These are phyloP conservation scores for Caenorhabditis imperialis DNA, from an alignment of 2,888 invertebrate species.

Conservation along the genomic window DNA sequence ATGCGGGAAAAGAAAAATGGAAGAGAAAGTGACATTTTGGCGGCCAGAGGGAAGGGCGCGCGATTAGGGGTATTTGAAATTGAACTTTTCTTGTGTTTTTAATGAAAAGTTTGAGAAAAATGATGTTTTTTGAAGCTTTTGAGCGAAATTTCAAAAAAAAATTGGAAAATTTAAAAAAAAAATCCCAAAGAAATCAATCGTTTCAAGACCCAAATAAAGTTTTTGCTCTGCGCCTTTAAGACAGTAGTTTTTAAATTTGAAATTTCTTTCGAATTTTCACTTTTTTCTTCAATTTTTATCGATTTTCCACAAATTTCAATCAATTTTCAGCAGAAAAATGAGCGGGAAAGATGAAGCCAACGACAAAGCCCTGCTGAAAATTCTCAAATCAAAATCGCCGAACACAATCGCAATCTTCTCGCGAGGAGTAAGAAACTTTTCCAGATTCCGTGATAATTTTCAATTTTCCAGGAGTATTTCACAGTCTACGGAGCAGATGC, in stretches of 20 bases:
- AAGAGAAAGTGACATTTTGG: slow-evolving; percentile 4
- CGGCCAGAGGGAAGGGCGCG: neutral
- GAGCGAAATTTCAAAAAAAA: too few species aligned
- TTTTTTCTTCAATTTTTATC: neutral
- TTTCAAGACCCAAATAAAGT: neutral
- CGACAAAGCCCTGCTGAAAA: slow-evolving; percentile 61
- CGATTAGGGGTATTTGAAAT: neutral
- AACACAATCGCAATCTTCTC: slow-evolving; percentile 70
- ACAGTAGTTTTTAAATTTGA: neutral
- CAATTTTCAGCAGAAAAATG: too few species aligned
- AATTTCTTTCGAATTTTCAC: neutral
- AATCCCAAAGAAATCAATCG: neutral
- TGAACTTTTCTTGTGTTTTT: too few species aligned
- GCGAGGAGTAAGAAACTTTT: slow-evolving; percentile 49
- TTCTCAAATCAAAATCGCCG: slow-evolving; percentile 57
- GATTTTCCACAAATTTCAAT: slow-evolving; percentile 5
- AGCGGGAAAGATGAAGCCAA: slow-evolving; percentile 47
- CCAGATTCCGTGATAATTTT: neutral
- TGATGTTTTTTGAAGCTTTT: too few species aligned
- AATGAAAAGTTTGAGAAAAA: too few species aligned
- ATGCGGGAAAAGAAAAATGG: neutral
- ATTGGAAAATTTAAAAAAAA: too few species aligned
- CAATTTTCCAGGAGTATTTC: slow-evolving; percentile 62
- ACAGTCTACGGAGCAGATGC: slow-evolving; percentile 71
- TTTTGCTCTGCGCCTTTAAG: slow-evolving; percentile 9